Evolutionary conservation across 2,797 vertebrate genomes (phyloP).

Genomic region (Ctenopoma multispine): DNA sequence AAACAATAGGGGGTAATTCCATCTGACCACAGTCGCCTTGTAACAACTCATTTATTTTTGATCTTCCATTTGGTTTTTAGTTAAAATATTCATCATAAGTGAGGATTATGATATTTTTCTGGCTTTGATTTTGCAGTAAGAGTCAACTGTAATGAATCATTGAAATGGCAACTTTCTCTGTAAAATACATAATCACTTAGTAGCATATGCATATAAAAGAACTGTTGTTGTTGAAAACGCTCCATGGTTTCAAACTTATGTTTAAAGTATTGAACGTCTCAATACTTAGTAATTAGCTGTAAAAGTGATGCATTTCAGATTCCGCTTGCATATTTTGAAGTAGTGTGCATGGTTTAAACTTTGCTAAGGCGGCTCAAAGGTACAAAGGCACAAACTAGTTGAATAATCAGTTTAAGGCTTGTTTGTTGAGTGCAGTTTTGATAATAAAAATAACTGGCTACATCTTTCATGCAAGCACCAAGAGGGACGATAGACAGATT

Average conservation of each 20-base stretch:
- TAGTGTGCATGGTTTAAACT: background rate
- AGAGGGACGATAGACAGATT: slow-evolving; percentile 1
- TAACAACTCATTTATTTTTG: slow-evolving; percentile 39
- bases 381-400: background rate
- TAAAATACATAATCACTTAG: slow-evolving; percentile 16
- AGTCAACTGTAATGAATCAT: slow-evolving; percentile 36
- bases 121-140: slow-evolving; percentile 39
- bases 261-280: slow-evolving; percentile 8
- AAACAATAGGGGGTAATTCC: slow-evolving; percentile 55
- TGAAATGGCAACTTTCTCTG: slow-evolving; percentile 19
- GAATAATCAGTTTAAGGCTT: slow-evolving; percentile 25
- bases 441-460: slow-evolving; percentile 4
- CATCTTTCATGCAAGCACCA: background rate
- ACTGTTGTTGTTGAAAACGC: background rate
- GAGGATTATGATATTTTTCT: slow-evolving; percentile 32
- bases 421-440: slow-evolving; percentile 9
- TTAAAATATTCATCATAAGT: slow-evolving; percentile 55
- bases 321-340: background rate
- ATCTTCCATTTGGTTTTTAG: slow-evolving; percentile 34
- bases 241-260: slow-evolving; percentile 1
- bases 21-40: slow-evolving; percentile 24
- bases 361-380: background rate
- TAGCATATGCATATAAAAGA: slow-evolving; percentile 1
- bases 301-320: slow-evolving; percentile 1
- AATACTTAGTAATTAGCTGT: background rate